These are phyloP conservation scores for Alectoris magna DNA, from an alignment of 2,797 vertebrate genomes.

Conservation along the genomic window DNA sequence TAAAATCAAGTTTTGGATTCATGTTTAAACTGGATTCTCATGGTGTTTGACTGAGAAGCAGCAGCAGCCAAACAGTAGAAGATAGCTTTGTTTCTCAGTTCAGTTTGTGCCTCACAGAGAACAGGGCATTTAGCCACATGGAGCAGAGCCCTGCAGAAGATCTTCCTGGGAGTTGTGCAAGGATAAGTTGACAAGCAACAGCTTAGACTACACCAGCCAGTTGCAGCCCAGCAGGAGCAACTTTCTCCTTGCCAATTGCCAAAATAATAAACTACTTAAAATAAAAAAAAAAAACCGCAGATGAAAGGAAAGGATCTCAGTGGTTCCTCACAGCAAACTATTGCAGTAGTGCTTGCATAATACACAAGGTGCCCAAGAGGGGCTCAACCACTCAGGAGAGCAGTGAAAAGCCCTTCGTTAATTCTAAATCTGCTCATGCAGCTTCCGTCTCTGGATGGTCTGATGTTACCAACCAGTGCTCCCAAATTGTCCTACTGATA, in stretches of 20 bases:
- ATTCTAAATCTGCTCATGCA: not conserved
- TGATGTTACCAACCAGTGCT: not conserved
- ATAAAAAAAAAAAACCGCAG: not conserved
- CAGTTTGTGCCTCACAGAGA: not conserved
- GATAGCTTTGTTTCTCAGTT: constrained; percentile 44
- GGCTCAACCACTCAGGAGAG: not conserved
- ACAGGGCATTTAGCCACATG: constrained; percentile 37
- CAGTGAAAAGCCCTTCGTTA: not conserved
- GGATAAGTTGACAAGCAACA: constrained; percentile 43
- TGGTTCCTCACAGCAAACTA: not conserved
- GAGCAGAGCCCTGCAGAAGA: constrained; percentile 28
- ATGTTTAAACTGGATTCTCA: not conserved
- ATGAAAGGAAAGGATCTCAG: not conserved
- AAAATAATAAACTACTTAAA: not conserved
- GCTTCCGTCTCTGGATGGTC: not conserved
- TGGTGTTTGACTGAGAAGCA: not conserved
- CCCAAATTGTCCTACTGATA: not conserved
- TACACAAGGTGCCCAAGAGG: not conserved
- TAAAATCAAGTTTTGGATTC: not conserved
- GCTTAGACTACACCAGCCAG: constrained; percentile 8
- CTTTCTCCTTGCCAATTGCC: not conserved
- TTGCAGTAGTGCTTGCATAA: not conserved
- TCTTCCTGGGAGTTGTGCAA: constrained; percentile 43
- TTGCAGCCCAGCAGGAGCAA: constrained; percentile 23
- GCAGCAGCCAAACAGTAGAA: constrained; percentile 16